These are phyloP conservation scores for Drepanosiphum platanoidis DNA, from an alignment of 2,888 invertebrate genomes.

Conservation along the genomic window DNA sequence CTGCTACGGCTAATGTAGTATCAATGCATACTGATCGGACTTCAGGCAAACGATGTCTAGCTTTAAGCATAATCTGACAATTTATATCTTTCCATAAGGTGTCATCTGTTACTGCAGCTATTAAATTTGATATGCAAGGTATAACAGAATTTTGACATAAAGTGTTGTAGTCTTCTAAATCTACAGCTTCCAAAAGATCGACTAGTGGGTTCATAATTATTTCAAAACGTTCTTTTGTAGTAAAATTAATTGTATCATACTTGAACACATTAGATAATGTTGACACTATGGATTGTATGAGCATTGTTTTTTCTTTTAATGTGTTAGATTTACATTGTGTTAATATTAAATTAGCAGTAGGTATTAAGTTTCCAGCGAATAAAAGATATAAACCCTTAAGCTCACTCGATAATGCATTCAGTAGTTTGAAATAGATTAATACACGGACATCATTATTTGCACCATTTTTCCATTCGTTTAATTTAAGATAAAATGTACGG, in stretches of 20 bases:
- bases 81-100: slow-evolving; percentile 89
- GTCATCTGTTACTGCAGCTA: slow-evolving; percentile 84
- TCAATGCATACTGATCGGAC: slow-evolving; percentile 69
- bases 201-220: slow-evolving; percentile 86
- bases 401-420: slow-evolving; percentile 80
- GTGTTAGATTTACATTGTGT: slow-evolving; percentile 76
- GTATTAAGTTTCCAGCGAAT: slow-evolving; percentile 88
- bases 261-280: slow-evolving; percentile 82
- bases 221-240: slow-evolving; percentile 86
- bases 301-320: slow-evolving; percentile 67
- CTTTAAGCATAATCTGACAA: slow-evolving; percentile 89
- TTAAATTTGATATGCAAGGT: slow-evolving; percentile 85
- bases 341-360: slow-evolving; percentile 80
- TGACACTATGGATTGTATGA: slow-evolving; percentile 78
- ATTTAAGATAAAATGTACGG: slow-evolving; percentile 85
- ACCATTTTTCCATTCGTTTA: slow-evolving; percentile 82
- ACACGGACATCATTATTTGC: slow-evolving; percentile 71
- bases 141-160: slow-evolving; percentile 74
- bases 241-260: slow-evolving; percentile 84
- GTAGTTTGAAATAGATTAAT: slow-evolving; percentile 71
- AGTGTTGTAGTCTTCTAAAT: slow-evolving; percentile 71
- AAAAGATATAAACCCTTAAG: slow-evolving; percentile 88
- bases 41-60: slow-evolving; percentile 78
- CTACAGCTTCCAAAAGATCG: slow-evolving; percentile 71
- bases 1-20: slow-evolving; percentile 70